A percentile compares a stretch with the other conserved stretches of the same genome.
Conservation (phyloP, 2,113 vertebrate genomes). For the Ranitomeya variabilis region DNA sequence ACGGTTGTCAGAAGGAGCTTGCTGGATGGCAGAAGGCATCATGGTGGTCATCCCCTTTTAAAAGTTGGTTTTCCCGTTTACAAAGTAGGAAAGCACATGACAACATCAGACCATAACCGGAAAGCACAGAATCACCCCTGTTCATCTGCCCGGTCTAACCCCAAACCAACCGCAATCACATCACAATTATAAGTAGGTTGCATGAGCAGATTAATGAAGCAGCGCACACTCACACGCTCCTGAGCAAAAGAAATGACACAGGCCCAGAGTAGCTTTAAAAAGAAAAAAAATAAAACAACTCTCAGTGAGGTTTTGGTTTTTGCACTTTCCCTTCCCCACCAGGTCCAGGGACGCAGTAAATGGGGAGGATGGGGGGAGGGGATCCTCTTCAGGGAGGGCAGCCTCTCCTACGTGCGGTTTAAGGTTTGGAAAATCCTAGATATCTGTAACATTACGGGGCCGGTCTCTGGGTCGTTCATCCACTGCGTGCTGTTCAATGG, state of each 20-base stretch:
- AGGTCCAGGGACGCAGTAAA: slow-evolving; percentile 1
- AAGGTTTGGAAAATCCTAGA: slow-evolving; percentile 99
- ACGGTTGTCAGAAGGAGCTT: background rate
- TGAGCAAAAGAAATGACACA: background rate
- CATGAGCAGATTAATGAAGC: slow-evolving; percentile 20
- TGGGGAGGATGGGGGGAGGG: too few species aligned
- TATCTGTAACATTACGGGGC: slow-evolving; percentile 98
- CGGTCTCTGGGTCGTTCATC: slow-evolving; percentile 98
- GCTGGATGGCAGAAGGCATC: slow-evolving; percentile 5
- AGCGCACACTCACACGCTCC: slow-evolving; percentile 32
- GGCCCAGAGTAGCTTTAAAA: slow-evolving; percentile 3
- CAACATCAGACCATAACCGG: background rate
- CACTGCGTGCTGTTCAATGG: slow-evolving; percentile 98
- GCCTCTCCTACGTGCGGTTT: slow-evolving; percentile 86
- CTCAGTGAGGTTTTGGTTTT: slow-evolving; percentile 21
- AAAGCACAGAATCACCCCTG: background rate
- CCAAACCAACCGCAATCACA: slow-evolving; percentile 16
- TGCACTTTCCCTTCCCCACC: background rate
- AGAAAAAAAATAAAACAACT: background rate
- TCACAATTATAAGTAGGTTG: slow-evolving; percentile 11
- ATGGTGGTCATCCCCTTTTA: background rate
- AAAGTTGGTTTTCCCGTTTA: background rate
- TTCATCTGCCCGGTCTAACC: background rate
- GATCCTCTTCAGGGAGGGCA: background rate
- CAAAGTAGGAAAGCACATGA: slow-evolving; percentile 18